Conservation (phyloP, 2,113 vertebrate genomes). For the Alethe castanea region DNA sequence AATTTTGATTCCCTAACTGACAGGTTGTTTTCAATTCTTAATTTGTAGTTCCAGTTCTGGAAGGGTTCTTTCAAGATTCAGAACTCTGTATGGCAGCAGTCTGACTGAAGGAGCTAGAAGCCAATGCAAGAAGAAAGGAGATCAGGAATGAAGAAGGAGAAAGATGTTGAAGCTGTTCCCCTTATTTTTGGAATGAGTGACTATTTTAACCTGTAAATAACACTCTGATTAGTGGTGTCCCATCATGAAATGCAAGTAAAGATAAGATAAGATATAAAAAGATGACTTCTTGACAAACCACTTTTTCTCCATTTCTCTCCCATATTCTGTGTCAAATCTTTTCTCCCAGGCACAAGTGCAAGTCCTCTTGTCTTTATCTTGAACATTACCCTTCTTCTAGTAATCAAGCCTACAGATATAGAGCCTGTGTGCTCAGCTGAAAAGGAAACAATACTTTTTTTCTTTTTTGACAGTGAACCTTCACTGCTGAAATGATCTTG, state of each 20-base stretch:
- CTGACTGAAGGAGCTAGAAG: background rate
- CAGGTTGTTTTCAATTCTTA: background rate
- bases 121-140: background rate
- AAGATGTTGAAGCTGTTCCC: background rate
- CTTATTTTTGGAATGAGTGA: background rate
- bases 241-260: background rate
- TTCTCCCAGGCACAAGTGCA: background rate
- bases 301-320: background rate
- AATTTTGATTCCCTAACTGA: background rate
- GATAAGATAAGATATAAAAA: background rate
- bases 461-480: background rate
- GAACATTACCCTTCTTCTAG: background rate
- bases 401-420: background rate
- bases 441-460: background rate
- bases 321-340: background rate
- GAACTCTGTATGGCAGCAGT: background rate
- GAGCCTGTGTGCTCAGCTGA: background rate
- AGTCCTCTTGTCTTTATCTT: background rate
- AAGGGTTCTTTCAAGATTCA: background rate
- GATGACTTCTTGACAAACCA: background rate
- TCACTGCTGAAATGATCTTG: background rate
- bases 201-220: background rate
- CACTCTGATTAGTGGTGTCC: background rate
- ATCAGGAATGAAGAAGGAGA: background rate
- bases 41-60: constrained; percentile 2